Evolutionary conservation across 2,113 vertebrate species (phyloP).

Genomic region (Shinisaurus crocodilurus): DNA sequence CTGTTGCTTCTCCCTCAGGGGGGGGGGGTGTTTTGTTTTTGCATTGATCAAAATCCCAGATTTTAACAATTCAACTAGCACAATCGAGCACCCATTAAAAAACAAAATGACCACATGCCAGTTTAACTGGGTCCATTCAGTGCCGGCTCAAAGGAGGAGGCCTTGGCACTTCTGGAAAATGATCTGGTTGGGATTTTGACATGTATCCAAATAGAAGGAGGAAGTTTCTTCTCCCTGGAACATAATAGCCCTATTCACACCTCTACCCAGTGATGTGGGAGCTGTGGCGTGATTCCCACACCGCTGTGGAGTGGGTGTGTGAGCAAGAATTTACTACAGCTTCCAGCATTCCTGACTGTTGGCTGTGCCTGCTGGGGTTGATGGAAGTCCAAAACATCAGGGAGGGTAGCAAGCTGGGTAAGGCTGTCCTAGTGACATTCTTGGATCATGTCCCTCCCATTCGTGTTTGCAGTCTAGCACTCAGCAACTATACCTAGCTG

Average conservation of each 20-base stretch:
- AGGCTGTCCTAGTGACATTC: too few species aligned
- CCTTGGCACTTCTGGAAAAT: background rate
- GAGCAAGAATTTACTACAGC: too few species aligned
- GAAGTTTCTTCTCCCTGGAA: background rate
- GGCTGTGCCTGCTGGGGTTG: too few species aligned
- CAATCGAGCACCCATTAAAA: background rate
- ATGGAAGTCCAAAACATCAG: too few species aligned
- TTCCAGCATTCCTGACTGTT: too few species aligned
- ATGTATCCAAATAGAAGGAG: background rate
- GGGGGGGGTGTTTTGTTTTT: background rate
- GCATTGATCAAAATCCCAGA: background rate
- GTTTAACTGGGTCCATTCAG: background rate
- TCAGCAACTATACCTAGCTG: too few species aligned
- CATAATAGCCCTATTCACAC: background rate
- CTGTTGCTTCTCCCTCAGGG: slow-evolving; percentile 26
- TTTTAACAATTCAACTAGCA: background rate
- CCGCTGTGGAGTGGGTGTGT: background rate
- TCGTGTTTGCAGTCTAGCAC: too few species aligned
- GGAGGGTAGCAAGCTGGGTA: too few species aligned
- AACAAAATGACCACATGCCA: background rate
- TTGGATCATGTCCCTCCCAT: too few species aligned
- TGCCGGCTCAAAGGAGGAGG: background rate
- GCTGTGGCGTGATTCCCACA: background rate
- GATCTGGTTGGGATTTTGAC: background rate
- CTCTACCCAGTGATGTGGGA: background rate